Percentiles rank a stretch among this genome's conserved stretches.
phyloP scores from a whole-genome alignment of 2,113 vertebrate genomes.

The Crocuta crocuta region DNA sequence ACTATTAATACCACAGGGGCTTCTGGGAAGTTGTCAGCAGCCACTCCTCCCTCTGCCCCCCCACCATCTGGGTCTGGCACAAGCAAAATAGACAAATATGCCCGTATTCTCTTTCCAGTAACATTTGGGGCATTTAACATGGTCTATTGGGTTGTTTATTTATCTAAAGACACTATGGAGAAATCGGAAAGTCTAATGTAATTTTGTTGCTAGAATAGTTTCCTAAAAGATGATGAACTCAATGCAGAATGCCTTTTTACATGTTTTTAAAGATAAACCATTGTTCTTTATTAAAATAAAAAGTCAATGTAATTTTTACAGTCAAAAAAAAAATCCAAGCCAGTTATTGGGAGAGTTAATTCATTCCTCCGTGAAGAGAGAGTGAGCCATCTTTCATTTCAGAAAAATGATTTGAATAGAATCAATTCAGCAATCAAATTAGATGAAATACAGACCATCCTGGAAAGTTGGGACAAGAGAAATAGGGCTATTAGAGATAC shows the following conservation, averaged over 20 bases:
- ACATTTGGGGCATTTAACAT: conserved; percentile 99
- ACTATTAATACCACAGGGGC: conserved; percentile 89
- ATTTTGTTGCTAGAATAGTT: conserved; percentile 87
- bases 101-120: conserved; percentile 98
- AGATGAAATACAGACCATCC: conserved; percentile 61
- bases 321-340: conserved; percentile 81
- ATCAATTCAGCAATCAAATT: conserved; percentile 67
- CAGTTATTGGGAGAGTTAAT: conserved; percentile 80
- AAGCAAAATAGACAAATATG: conserved; percentile 99
- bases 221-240: conserved; percentile 84
- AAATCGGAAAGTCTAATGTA: conserved; percentile 91
- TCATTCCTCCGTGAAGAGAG: conserved; percentile 77
- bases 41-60: conserved; percentile 85
- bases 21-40: conserved; percentile 86
- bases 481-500: conserved; percentile 58
- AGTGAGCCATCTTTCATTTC: conserved; percentile 77
- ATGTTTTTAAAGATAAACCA: conserved; percentile 85
- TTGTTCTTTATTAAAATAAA: conserved; percentile 86
- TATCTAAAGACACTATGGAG: conserved; percentile 98
- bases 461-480: conserved; percentile 57
- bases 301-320: conserved; percentile 84
- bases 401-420: conserved; percentile 72
- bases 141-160: conserved; percentile 99
- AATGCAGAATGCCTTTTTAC: conserved; percentile 88
- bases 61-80: conserved; percentile 90